These are phyloP conservation scores for Salminus brasiliensis DNA, from an alignment of 2,113 vertebrate genomes.

Conservation along the genomic window DNA sequence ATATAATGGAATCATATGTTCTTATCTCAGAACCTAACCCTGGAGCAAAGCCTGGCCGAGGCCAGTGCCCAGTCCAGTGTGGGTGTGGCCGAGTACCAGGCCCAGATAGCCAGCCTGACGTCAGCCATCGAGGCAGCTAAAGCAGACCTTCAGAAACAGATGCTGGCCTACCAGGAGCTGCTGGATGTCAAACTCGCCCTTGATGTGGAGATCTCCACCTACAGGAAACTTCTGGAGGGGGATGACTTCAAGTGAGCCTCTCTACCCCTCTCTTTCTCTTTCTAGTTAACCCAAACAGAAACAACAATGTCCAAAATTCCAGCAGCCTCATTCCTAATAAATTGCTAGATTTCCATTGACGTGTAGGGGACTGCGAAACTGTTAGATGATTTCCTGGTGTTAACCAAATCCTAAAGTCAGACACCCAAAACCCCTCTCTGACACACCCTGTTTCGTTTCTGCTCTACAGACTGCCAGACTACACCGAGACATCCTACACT, in stretches of 20 bases:
- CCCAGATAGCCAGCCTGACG: slow-evolving; percentile 61
- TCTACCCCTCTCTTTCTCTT: background rate
- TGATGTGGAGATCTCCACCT: slow-evolving; percentile 70
- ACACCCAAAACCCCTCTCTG: background rate
- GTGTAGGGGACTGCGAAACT: too few species aligned
- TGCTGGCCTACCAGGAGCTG: slow-evolving; percentile 69
- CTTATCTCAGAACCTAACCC: slow-evolving; percentile 55
- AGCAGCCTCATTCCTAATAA: background rate
- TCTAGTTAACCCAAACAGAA: background rate
- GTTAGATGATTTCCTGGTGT: background rate
- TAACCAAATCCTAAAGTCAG: background rate
- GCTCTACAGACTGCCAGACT: slow-evolving; percentile 57
- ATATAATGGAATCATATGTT: background rate
- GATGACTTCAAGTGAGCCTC: slow-evolving; percentile 66
- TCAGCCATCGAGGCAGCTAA: slow-evolving; percentile 67
- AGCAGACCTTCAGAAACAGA: slow-evolving; percentile 67
- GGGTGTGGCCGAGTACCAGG: slow-evolving; percentile 64
- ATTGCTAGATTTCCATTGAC: background rate
- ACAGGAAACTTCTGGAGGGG: slow-evolving; percentile 68
- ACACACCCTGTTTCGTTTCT: background rate
- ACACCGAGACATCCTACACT: slow-evolving; percentile 51
- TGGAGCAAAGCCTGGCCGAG: slow-evolving; percentile 65
- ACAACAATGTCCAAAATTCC: background rate
- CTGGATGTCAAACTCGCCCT: slow-evolving; percentile 68
- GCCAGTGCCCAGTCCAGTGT: slow-evolving; percentile 64